Conservation (phyloP, 2,888 invertebrate genomes). For the Allacma fusca region DNA sequence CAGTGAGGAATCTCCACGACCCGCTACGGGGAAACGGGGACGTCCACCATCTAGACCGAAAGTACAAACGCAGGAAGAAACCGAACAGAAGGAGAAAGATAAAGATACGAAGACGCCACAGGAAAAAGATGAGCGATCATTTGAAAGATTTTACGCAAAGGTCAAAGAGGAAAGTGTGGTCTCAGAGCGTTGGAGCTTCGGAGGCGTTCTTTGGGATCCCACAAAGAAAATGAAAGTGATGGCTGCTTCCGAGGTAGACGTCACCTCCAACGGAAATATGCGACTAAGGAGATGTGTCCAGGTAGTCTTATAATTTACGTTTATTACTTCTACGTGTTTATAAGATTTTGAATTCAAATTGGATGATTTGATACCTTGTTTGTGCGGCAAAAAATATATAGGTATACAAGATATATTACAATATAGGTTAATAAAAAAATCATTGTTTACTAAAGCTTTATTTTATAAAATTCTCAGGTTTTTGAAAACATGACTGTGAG, state of each 20-base stretch:
- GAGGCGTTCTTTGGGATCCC: constrained; percentile 58
- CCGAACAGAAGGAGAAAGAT: neutral
- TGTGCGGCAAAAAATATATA: too few species aligned
- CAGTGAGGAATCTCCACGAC: neutral
- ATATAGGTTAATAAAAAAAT: too few species aligned
- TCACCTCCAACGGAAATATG: constrained; percentile 50
- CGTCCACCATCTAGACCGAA: neutral
- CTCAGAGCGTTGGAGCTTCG: constrained; percentile 56
- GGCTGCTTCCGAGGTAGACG: constrained; percentile 53
- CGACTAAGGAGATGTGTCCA: constrained; percentile 54
- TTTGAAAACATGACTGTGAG: constrained; percentile 53
- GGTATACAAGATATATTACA: too few species aligned
- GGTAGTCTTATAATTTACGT: constrained; percentile 42
- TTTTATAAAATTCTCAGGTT: constrained; percentile 50
- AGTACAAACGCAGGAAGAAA: neutral
- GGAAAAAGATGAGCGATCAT: constrained; percentile 48
- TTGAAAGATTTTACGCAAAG: constrained; percentile 52
- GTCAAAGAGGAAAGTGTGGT: constrained; percentile 48
- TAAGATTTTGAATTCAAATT: too few species aligned
- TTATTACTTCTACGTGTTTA: neutral
- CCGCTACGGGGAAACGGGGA: constrained; percentile 1
- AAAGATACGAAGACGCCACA: neutral
- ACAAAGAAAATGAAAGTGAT: constrained; percentile 54
- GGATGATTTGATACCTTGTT: too few species aligned
- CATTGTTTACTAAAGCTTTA: too few species aligned